Base-by-base conservation (phyloP, 2,113 vertebrate species). In the Nycticorax nycticorax region DNA sequence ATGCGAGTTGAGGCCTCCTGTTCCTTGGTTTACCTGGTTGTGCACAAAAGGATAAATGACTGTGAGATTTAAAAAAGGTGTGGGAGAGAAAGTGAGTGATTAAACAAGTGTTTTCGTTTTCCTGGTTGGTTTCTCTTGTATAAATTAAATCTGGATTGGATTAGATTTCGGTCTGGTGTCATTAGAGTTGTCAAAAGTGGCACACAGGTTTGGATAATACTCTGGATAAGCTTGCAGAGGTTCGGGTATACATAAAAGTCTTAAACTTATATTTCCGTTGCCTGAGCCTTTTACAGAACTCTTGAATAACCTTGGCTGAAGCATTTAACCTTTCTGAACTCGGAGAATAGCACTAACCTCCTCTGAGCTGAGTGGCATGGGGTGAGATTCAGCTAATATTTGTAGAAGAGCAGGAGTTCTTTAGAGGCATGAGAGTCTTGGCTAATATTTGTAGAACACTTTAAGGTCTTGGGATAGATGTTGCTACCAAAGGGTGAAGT, bases 401-500 rank as follows among this genome's bases (percentile, higher is more conserved):
- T 96, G 93, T 85, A 82, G 89, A 95, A 93, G 89, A 91, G 73
- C 27, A 84, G 64, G 83, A 87, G 81, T 59, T 89, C 87, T 93
- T 94, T 62, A 81, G 87, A 93, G 57, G 52, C 37, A 50, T 62
- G 53, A 87, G 64, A 95, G 84, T 77, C 72, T 93, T 81, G 85
- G 84, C 84, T 95, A 93, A 91, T 95, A 95, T 96, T 97, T 95
- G 78, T 84, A 88, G 94, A 95, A 91, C 77, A 52, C 87, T 95
- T 89, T 76, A 53, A 89, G 84, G 63, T 91, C 81, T 96, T 82
- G 57, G 87, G 74, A 59, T 96, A 91, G 92, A 96, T 88, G 91
- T 48, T 95, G 91, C 93, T 93, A 95, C 92, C 64, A 95, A 94
- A 91, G 92, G 92, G 88, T 97, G 79, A 91, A 96, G 88, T 93